phyloP scores from a whole-genome alignment of 2,888 invertebrate species.

The Spialia ferax region DNA sequence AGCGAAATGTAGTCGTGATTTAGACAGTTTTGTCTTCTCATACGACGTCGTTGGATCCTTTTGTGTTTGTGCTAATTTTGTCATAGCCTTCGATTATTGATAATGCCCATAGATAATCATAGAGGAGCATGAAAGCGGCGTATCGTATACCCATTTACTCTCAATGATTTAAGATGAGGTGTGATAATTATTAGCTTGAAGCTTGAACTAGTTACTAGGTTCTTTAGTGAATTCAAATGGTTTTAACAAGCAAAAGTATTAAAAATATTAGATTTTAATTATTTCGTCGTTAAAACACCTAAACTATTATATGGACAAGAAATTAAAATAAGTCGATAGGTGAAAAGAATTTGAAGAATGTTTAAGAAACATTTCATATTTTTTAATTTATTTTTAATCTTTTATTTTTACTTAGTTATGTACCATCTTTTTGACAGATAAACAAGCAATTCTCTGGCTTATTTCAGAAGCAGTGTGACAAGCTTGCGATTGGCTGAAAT shows the following conservation, averaged over 20 bases:
- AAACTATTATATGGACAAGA: not conserved
- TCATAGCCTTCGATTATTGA: constrained; percentile 10
- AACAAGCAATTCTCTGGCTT: constrained; percentile 38
- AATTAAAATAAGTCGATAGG: not conserved
- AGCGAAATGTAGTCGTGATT: constrained; percentile 45
- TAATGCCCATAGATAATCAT: constrained; percentile 8
- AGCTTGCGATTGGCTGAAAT: constrained; percentile 61
- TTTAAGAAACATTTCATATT: not conserved
- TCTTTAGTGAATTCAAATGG: not conserved
- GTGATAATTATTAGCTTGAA: not conserved
- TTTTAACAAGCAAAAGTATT: no score
- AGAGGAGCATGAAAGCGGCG: not conserved
- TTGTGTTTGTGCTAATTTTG: constrained; percentile 21
- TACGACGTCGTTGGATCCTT: constrained; percentile 33
- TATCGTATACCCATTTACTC: not conserved
- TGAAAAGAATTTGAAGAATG: no score
- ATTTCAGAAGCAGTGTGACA: constrained; percentile 71
- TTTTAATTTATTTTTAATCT: not conserved
- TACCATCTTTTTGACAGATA: constrained; percentile 6
- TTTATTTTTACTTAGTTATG: not conserved
- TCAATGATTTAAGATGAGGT: not conserved
- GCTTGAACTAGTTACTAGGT: not conserved
- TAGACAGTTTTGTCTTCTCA: constrained; percentile 29
- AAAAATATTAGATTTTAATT: no score
- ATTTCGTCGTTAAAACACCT: not conserved